A percentile compares a stretch with the other conserved stretches of the same genome.
Conservation (phyloP, 2,888 invertebrate species). For the Amblyjoppa proteus region DNA sequence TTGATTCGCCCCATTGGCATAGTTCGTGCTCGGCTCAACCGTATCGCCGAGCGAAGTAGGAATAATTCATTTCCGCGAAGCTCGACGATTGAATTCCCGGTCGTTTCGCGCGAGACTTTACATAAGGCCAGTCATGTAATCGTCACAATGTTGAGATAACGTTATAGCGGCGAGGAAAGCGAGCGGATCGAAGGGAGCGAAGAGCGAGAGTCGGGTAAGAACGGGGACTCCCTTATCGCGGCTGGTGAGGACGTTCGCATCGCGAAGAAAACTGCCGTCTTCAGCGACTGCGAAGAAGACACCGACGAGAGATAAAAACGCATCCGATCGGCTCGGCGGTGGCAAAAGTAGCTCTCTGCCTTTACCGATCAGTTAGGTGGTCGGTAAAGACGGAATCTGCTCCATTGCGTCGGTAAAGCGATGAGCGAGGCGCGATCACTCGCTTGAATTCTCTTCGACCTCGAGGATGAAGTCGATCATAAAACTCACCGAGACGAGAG, state of each 20-base stretch:
- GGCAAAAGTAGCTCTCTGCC: neutral
- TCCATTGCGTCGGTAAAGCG: neutral
- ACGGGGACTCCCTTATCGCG: conserved; percentile 14
- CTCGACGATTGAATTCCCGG: neutral
- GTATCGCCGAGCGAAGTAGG: neutral
- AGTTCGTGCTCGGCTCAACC: neutral
- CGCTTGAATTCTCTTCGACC: neutral
- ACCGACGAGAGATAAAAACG: conserved; percentile 15
- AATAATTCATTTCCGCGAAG: neutral
- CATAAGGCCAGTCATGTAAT: conserved; percentile 39
- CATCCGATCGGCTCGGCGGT: neutral
- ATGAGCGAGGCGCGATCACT: neutral
- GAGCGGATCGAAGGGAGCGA: neutral
- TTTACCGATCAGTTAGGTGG: neutral
- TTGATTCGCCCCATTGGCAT: neutral
- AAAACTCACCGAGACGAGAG: neutral
- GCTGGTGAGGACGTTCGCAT: neutral
- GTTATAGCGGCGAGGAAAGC: conserved; percentile 18
- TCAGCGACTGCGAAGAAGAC: neutral
- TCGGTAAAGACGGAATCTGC: neutral
- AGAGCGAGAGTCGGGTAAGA: conserved; percentile 27
- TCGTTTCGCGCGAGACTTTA: conserved; percentile 26
- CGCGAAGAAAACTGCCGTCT: neutral
- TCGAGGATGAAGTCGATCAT: neutral
- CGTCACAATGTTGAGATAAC: conserved; percentile 52